These are phyloP conservation scores for Drosophila mimica DNA, from an alignment of 2,888 invertebrate genomes.

Conservation along the genomic window DNA sequence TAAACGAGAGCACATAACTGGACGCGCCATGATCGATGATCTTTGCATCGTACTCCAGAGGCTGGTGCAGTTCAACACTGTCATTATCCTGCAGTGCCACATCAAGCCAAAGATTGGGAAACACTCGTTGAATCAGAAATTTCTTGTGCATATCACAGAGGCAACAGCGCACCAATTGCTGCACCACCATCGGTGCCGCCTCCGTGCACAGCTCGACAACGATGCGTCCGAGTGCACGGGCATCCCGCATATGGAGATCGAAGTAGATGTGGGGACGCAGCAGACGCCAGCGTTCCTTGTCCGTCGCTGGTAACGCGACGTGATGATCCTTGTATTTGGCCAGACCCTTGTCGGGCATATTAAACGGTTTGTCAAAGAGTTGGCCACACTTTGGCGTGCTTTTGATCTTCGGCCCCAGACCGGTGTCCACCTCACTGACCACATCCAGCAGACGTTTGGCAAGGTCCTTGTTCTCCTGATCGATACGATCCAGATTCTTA, in stretches of 20 bases:
- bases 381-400: neutral
- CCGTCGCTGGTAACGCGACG: constrained; percentile 41
- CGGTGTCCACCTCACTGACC: constrained; percentile 50
- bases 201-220: constrained; percentile 75
- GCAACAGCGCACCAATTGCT: constrained; percentile 65
- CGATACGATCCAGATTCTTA: constrained; percentile 41
- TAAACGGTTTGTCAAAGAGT: neutral
- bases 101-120: constrained; percentile 74
- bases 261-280: constrained; percentile 74
- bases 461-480: constrained; percentile 47
- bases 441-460: constrained; percentile 49
- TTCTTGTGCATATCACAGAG: constrained; percentile 34
- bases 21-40: constrained; percentile 59
- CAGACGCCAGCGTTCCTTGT: constrained; percentile 47
- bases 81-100: constrained; percentile 39
- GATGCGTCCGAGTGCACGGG: constrained; percentile 68
- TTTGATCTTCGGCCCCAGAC: constrained; percentile 16
- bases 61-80: constrained; percentile 33
- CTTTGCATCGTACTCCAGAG: constrained; percentile 64
- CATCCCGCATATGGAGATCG: constrained; percentile 62
- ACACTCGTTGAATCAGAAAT: constrained; percentile 60
- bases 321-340: constrained; percentile 52
- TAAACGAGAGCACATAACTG: constrained; percentile 61
- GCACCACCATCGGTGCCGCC: constrained; percentile 69
- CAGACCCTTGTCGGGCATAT: constrained; percentile 30